A percentile compares a stretch with the other conserved stretches of the same genome.
phyloP scores from a whole-genome alignment of 2,113 vertebrate genomes.

The Hystrix brachyura region DNA sequence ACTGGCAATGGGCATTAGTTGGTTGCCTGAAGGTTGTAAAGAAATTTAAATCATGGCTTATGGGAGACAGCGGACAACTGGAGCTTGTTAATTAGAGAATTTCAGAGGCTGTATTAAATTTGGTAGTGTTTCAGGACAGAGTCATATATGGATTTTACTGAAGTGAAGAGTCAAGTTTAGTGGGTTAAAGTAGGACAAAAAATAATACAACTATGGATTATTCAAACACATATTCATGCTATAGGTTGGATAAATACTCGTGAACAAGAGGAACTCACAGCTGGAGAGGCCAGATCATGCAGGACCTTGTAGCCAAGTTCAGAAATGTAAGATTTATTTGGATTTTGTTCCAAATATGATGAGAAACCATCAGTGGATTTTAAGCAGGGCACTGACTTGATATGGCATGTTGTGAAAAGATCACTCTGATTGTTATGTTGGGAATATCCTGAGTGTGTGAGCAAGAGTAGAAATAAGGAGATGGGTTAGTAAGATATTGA shows the following conservation, averaged over 20 bases:
- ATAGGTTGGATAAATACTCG: slow-evolving; percentile 13
- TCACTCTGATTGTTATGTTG: slow-evolving; percentile 15
- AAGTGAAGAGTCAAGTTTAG: neutral
- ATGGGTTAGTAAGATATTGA: neutral
- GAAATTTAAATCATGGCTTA: slow-evolving; percentile 41
- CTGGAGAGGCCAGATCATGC: neutral
- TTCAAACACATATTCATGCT: neutral
- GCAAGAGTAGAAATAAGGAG: neutral
- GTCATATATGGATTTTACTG: neutral
- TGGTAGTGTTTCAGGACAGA: neutral
- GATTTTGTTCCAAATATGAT: slow-evolving; percentile 35
- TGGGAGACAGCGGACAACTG: neutral
- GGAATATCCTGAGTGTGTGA: neutral
- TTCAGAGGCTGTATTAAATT: slow-evolving; percentile 23
- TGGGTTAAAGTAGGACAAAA: slow-evolving; percentile 35
- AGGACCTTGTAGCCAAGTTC: slow-evolving; percentile 5
- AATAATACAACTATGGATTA: slow-evolving; percentile 23
- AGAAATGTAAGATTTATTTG: slow-evolving; percentile 45
- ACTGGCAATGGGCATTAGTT: neutral
- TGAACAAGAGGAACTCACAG: slow-evolving; percentile 18
- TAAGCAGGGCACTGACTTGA: slow-evolving; percentile 22
- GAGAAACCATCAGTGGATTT: slow-evolving; percentile 36
- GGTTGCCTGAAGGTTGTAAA: neutral
- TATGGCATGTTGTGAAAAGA: slow-evolving; percentile 35
- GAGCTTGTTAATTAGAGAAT: neutral